phyloP scores from a whole-genome alignment of 2,797 vertebrate species.

The Remorina albescens region DNA sequence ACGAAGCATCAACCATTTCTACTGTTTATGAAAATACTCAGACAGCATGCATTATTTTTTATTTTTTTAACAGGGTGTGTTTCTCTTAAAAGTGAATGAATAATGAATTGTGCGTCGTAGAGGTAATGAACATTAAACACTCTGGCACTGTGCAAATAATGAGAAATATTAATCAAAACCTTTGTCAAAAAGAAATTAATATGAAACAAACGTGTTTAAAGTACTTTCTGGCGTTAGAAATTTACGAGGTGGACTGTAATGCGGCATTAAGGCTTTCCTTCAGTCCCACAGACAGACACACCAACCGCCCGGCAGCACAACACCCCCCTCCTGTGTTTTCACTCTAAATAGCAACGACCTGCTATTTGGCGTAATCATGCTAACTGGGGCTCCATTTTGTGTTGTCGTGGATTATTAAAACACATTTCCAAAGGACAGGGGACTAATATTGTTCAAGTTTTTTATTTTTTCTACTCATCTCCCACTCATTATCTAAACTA shows the following conservation, averaged over 20 bases:
- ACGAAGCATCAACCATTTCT: neutral
- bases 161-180: rapidly evolving
- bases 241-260: constrained; percentile 56
- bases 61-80: rapidly evolving
- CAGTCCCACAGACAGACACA: constrained; percentile 21
- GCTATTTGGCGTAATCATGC: constrained; percentile 8
- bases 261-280: constrained; percentile 56
- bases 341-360: constrained; percentile 67
- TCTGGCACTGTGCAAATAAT: neutral
- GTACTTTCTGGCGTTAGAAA: neutral
- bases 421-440: neutral
- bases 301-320: constrained; percentile 67
- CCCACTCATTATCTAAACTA: neutral
- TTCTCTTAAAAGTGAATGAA: neutral
- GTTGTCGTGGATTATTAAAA: neutral
- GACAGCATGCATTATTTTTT: too few species aligned
- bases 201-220: neutral
- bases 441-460: neutral
- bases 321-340: constrained; percentile 81
- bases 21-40: neutral
- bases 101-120: neutral
- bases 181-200: neutral
- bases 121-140: neutral
- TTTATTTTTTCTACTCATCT: neutral
- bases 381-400: neutral